Evolutionary conservation across 2,797 vertebrate species (phyloP), one percentile per base, ranked within the genome.

Genomic region (Urophycis tenuis): DNA sequence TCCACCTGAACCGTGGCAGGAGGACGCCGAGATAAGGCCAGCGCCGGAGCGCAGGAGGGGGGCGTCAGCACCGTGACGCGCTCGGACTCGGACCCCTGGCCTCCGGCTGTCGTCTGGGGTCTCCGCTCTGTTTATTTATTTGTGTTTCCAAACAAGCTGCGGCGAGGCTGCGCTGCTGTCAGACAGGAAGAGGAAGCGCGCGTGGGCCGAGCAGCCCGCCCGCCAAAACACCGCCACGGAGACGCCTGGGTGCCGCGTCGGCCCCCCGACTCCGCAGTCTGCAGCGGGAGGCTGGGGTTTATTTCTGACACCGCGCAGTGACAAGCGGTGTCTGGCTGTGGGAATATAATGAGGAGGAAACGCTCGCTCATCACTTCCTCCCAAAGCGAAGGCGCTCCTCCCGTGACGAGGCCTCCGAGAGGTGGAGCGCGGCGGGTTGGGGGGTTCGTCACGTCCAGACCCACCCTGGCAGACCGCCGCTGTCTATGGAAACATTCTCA

Each of bases 321-420:
- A 92, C 92, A 92, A 87, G 88, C 85, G 85, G 84, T 89, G 89
- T 88, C 83, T 78, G 30, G 87, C 84, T 89, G 22, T 1, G 86
- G 87, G 90, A 90, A 91, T 90, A 91, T 92, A 91, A 93, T 92
- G 90, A 92, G 90, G 78, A 86, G 80, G 84, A 82, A 89, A 85
- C 17, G 82, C 87, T 82, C 76, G 78, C 84, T 91, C 86, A 84
- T 87, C 84, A 87, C 80, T 87, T 89, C 74, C 82, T 77, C 75
- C 25, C 72, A 22, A 64, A 25, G 22, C 25, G 22, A 22, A n/a
- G 22, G 22, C 6, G n/a, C n/a, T 75, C 86, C 80, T 84, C 6
- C 81, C 82, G 82, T 80, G 77, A 81, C 85, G 67, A 81, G 80
- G 86, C 77, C 53, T 64, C 2, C 3, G 53, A 64, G 53, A 64